Conservation (phyloP, 2,113 vertebrate species). For the Morone saxatilis region DNA sequence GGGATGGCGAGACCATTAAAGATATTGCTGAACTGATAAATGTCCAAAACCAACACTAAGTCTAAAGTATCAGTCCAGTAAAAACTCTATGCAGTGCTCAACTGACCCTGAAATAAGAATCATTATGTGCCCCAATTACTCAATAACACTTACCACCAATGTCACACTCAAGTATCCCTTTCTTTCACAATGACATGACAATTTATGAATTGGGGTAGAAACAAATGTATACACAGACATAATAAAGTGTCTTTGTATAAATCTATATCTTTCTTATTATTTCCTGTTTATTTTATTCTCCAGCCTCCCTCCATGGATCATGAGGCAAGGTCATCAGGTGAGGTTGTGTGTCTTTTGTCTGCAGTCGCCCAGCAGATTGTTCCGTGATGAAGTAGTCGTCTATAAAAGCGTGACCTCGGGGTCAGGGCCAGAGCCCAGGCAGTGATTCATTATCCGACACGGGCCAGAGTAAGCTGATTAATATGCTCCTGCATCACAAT, state of each 20-base stretch:
- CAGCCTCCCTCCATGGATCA: constrained; percentile 71
- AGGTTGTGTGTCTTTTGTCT: constrained; percentile 77
- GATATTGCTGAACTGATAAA: constrained; percentile 1
- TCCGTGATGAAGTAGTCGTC: constrained; percentile 83
- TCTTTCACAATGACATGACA: not conserved
- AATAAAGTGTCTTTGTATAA: not conserved
- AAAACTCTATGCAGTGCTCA: constrained; percentile 36
- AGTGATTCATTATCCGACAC: constrained; percentile 77
- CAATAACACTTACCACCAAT: constrained; percentile 24
- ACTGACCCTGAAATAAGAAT: constrained; percentile 62
- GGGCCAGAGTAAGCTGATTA: constrained; percentile 50
- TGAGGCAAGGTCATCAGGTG: constrained; percentile 76
- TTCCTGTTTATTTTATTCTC: constrained; percentile 68
- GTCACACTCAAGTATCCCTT: constrained; percentile 23
- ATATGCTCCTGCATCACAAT: constrained; percentile 49
- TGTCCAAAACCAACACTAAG: not conserved
- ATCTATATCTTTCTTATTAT: constrained; percentile 25
- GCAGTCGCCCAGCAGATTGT: constrained; percentile 75
- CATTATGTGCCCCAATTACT: constrained; percentile 37
- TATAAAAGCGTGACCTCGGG: constrained; percentile 77
- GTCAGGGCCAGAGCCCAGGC: constrained; percentile 78
- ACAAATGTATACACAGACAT: not conserved
- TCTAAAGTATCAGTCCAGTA: constrained; percentile 1
- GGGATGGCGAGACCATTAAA: not conserved
- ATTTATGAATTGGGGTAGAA: not conserved